Percentiles rank a stretch among this genome's conserved stretches.
phyloP scores from a whole-genome alignment of 2,113 vertebrate genomes.

The Rhynchopsitta pachyrhyncha region DNA sequence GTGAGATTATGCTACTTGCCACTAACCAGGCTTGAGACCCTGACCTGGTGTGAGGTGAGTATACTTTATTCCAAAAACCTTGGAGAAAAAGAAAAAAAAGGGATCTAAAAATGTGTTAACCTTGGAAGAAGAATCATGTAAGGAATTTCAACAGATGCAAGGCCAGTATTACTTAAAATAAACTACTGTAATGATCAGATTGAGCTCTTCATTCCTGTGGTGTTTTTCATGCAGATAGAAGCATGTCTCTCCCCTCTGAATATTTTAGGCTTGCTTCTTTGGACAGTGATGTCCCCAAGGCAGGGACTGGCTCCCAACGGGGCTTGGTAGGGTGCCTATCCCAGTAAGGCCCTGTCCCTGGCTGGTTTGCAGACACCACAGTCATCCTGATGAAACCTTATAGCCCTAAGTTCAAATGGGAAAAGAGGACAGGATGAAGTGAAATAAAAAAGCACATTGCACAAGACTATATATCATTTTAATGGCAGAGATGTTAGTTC shows the following conservation, averaged over 20 bases:
- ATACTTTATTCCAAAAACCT: neutral
- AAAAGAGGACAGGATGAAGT: neutral
- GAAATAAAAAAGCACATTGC: neutral
- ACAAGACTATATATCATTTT: neutral
- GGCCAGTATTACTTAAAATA: neutral
- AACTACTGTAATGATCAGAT: neutral
- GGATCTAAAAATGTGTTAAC: neutral
- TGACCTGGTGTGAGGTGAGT: neutral
- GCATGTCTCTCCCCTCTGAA: neutral
- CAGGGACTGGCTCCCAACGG: neutral
- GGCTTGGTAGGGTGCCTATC: neutral
- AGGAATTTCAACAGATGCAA: neutral
- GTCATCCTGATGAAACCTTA: neutral
- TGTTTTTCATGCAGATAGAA: neutral
- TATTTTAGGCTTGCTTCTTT: neutral
- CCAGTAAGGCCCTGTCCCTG: fast-evolving
- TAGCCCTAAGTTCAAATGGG: neutral
- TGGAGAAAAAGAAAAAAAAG: neutral
- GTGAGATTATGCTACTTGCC: neutral
- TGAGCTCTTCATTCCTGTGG: neutral
- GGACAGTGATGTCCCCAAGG: neutral
- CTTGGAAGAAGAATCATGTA: neutral
- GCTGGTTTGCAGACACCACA: neutral
- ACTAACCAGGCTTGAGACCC: neutral
- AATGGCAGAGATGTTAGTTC: neutral